Percentiles rank a stretch among this genome's conserved stretches.
phyloP scores from a whole-genome alignment of 2,888 invertebrate species.

The Spodoptera littoralis region DNA sequence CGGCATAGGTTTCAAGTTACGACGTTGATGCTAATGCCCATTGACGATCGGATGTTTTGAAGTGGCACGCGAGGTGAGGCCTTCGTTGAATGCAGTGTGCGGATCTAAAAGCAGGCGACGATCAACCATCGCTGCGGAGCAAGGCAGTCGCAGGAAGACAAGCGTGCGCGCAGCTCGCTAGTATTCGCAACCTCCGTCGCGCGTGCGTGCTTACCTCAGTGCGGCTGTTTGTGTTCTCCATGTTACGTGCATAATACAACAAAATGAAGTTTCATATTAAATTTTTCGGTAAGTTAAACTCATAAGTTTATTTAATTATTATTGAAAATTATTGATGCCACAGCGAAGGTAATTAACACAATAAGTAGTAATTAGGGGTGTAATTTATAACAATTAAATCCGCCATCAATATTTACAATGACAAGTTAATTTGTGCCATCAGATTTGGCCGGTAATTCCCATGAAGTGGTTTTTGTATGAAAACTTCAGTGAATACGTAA shows the following conservation, averaged over 20 bases:
- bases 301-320: background rate
- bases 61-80: constrained; percentile 75
- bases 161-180: constrained; percentile 79
- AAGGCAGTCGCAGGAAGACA: constrained; percentile 77
- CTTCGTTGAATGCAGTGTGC: constrained; percentile 67
- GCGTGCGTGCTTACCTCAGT: constrained; percentile 58
- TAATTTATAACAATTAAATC: constrained; percentile 14
- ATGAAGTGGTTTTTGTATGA: constrained; percentile 1
- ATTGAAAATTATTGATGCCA: constrained; percentile 2
- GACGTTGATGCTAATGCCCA: constrained; percentile 62
- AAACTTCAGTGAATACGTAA: constrained; percentile 20
- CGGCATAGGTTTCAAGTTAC: constrained; percentile 47
- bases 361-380: constrained; percentile 26
- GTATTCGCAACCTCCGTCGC: constrained; percentile 58
- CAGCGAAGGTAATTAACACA: constrained; percentile 31
- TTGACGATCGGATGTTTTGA: constrained; percentile 72
- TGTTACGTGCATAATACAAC: constrained; percentile 60
- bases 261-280: constrained; percentile 82
- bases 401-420: constrained; percentile 5
- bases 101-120: constrained; percentile 61
- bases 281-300: constrained; percentile 75
- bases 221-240: constrained; percentile 67
- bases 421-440: constrained; percentile 13
- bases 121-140: constrained; percentile 38
- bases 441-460: constrained; percentile 15